phyloP scores from a whole-genome alignment of 92 coral and sea anemone species.

The Epizoanthus fatuus region DNA sequence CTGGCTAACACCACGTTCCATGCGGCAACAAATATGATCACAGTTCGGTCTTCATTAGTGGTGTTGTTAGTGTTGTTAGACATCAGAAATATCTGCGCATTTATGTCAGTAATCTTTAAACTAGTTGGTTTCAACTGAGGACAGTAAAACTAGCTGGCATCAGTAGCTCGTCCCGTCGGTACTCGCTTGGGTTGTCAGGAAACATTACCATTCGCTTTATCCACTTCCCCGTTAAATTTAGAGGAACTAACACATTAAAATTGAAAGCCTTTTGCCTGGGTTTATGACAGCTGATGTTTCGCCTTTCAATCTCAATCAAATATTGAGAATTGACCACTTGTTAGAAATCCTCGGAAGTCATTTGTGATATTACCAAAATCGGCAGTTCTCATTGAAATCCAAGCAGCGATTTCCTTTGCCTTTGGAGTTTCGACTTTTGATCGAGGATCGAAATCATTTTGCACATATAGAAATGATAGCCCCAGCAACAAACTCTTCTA shows the following conservation, averaged over 20 bases:
- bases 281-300: too few relatives aligned
- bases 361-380: not conserved
- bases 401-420: too few relatives aligned
- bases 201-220: too few relatives aligned
- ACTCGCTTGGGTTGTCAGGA: too few relatives aligned
- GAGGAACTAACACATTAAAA: not conserved
- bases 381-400: not conserved
- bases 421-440: too few relatives aligned
- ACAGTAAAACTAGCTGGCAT: too few relatives aligned
- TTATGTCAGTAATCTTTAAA: not conserved
- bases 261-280: not conserved
- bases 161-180: too few relatives aligned
- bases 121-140: not conserved
- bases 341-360: not conserved
- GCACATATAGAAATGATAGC: too few relatives aligned
- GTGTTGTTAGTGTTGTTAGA: constrained; percentile 7
- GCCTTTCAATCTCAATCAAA: not conserved
- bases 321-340: not conserved
- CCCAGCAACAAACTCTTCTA: too few relatives aligned
- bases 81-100: not conserved
- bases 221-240: too few relatives aligned
- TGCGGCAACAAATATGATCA: constrained; percentile 10
- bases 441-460: too few relatives aligned
- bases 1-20: constrained; percentile 43
- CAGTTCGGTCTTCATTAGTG: not conserved